phyloP scores from a whole-genome alignment of 2,888 invertebrate genomes.

The Charanyca ferruginea region DNA sequence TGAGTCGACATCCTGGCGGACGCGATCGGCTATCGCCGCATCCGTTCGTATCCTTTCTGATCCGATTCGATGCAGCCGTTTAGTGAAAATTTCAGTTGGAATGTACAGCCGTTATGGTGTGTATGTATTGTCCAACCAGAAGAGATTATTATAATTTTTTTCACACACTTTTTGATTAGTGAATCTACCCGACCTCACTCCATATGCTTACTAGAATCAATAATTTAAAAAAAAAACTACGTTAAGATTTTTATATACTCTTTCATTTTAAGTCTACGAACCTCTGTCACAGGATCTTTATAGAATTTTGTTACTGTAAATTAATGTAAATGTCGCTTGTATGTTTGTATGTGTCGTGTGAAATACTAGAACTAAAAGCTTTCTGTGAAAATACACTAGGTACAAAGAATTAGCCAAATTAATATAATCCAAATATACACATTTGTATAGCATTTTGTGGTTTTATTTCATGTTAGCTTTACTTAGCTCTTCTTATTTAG shows the following conservation, averaged over 20 bases:
- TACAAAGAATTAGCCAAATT: constrained; percentile 83
- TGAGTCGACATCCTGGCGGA: no score
- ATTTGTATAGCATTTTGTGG: constrained; percentile 55
- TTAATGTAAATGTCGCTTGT: constrained; percentile 21
- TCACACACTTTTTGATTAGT: no score
- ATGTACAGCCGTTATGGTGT: no score
- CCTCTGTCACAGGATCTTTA: constrained; percentile 29
- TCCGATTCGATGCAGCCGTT: no score
- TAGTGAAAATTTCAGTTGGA: no score
- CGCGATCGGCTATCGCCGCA: no score
- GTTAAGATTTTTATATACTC: background rate
- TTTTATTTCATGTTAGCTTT: constrained; percentile 39
- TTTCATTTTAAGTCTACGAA: background rate
- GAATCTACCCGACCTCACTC: no score
- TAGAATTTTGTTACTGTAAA: constrained; percentile 36
- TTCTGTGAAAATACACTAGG: constrained; percentile 68
- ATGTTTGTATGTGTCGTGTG: constrained; percentile 49
- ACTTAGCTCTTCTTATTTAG: no score
- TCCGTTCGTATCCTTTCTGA: no score
- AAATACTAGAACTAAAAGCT: constrained; percentile 55
- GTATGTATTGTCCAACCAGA: no score
- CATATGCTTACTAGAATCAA: background rate
- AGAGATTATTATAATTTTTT: no score
- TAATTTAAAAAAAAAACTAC: background rate
- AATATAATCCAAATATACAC: constrained; percentile 75